Evolutionary conservation across 2,797 vertebrate species (phyloP).

Genomic region (Astyanax mexicanus): DNA sequence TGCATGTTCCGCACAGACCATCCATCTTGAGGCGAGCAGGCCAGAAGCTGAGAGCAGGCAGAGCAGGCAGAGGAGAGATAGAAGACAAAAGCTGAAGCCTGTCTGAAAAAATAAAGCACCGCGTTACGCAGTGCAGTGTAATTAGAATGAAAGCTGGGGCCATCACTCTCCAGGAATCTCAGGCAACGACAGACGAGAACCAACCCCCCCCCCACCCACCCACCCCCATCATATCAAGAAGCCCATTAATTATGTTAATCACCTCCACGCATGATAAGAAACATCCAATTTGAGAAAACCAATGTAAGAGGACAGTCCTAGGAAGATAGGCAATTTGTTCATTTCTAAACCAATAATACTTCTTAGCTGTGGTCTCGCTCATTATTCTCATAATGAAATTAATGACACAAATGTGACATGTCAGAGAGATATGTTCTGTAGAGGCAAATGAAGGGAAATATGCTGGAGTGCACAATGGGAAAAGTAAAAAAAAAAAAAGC

Average conservation of each 20-base stretch:
- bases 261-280: constrained; percentile 59
- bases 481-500: too few species aligned
- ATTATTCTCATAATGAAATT: constrained; percentile 31
- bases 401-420: constrained; percentile 15
- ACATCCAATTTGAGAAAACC: constrained; percentile 57
- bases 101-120: constrained; percentile 54
- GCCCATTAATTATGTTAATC: constrained; percentile 66
- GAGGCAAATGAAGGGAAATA: background rate
- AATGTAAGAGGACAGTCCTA: constrained; percentile 32
- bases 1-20: constrained; percentile 59
- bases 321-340: constrained; percentile 42
- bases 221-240: constrained; percentile 47
- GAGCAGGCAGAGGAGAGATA: constrained; percentile 51
- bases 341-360: constrained; percentile 36
- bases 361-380: constrained; percentile 31
- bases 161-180: constrained; percentile 58
- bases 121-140: constrained; percentile 56
- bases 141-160: constrained; percentile 62
- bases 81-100: constrained; percentile 58
- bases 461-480: background rate
- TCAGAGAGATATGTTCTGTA: background rate
- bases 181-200: constrained; percentile 39
- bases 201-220: too few species aligned
- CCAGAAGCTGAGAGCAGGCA: constrained; percentile 46
- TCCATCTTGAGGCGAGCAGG: constrained; percentile 56